These are phyloP conservation scores for Chrysotoxum bicinctum DNA, from an alignment of 2,888 invertebrate genomes.

Conservation along the genomic window DNA sequence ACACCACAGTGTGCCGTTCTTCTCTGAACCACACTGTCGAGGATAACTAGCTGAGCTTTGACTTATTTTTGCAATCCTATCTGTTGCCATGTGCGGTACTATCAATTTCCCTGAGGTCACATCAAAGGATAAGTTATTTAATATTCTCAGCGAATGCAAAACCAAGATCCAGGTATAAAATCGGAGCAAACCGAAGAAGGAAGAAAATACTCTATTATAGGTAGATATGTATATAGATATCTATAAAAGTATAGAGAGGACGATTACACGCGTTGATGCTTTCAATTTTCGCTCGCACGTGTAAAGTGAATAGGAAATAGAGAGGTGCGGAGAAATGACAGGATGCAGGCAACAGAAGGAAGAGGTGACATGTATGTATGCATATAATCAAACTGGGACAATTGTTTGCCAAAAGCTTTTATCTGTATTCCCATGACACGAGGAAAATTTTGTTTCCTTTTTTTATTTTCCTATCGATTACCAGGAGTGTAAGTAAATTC, in stretches of 20 bases:
- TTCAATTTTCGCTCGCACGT: conserved; percentile 31
- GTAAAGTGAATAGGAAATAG: background rate
- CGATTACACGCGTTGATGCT: conserved; percentile 20
- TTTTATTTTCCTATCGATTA: background rate
- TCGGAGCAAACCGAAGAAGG: background rate
- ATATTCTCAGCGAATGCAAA: conserved; percentile 1
- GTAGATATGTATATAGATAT: background rate
- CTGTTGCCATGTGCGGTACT: background rate
- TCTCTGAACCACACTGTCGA: background rate
- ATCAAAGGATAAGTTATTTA: conserved; percentile 7
- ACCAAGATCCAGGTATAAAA: background rate
- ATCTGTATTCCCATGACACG: background rate
- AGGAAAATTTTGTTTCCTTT: background rate
- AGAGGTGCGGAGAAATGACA: background rate
- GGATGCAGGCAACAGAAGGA: no score
- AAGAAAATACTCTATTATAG: background rate
- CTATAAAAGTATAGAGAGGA: background rate
- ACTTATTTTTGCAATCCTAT: background rate
- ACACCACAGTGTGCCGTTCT: background rate
- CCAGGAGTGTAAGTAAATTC: background rate
- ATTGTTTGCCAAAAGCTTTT: conserved; percentile 29
- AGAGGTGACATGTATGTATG: background rate
- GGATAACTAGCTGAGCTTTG: background rate
- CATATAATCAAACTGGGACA: conserved; percentile 8
- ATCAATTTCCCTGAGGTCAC: conserved; percentile 5